Evolutionary conservation across 2,888 invertebrate species (phyloP), one percentile per base, ranked within the genome.

Genomic region (Lasioglossum zephyrum): DNA sequence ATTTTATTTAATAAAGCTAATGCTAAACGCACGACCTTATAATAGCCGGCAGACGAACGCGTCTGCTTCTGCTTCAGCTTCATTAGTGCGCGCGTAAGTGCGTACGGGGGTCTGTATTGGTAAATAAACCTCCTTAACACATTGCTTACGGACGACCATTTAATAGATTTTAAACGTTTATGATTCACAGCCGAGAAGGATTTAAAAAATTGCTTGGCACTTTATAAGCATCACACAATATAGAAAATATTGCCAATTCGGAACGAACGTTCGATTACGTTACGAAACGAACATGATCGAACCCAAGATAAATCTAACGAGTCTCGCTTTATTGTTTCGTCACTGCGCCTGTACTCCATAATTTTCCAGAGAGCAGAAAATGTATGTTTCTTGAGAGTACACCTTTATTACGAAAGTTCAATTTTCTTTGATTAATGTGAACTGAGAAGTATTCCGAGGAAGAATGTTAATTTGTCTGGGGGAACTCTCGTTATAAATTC

Each of bases 1-100:
- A 93, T 92, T 93, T 94, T 92, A 94, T 93, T 94, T 92, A 93
- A 94, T 93, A 93, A 93, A 94, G 92, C 93, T 89, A 89, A 92
- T 91, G 89, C 84, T 89, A 88, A 86, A 83, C 87, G 81, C 81
- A 86, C 79, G 86, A 78, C 74, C 86, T 84, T 85, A 85, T 81
- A 87, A 88, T 85, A 70, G 84, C 73, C 74, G 60, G 41, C 79
- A 63, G 84, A 82, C 84, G 66, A 83, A 85, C 78, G 85, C 80
- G 82, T 79, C 85, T 81, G 77, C 78, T 87, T 87, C 83, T 85
- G 72, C 75, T 83, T 83, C 86, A 74, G 74, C 75, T 83, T 86
- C 86, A 74, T 87, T 82, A 87, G 85, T 49, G 63, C 16, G 13
- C 69, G 72, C 36, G 13, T 31, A 80, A 76, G 73, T 57, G 53